Conservation (phyloP, 2,888 invertebrate species). For the Heliconius charithonia region DNA sequence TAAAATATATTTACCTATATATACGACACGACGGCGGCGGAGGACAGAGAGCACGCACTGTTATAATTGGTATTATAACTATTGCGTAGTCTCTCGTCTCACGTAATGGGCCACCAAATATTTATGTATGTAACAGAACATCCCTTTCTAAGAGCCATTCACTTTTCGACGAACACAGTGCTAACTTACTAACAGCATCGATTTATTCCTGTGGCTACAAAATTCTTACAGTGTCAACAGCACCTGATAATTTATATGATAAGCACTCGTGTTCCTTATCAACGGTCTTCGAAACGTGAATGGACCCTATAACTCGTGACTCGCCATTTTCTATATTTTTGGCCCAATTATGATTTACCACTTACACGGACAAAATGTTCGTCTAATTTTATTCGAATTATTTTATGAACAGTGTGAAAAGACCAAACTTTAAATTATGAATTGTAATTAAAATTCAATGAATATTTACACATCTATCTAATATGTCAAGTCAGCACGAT, state of each 20-base stretch:
- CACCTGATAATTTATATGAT: conserved; percentile 15
- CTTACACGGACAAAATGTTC: neutral
- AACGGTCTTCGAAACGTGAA: conserved; percentile 44
- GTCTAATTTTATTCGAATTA: neutral
- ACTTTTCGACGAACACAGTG: conserved; percentile 43
- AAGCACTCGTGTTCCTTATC: conserved; percentile 10
- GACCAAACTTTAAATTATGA: conserved; percentile 23
- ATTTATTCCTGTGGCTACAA: neutral
- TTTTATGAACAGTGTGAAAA: neutral
- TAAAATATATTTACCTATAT: conserved; percentile 6
- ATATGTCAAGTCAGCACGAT: neutral
- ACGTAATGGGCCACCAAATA: conserved; percentile 39
- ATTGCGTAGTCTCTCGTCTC: conserved; percentile 34
- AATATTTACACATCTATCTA: conserved; percentile 24
- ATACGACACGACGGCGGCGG: conserved; percentile 52
- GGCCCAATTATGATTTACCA: conserved; percentile 4
- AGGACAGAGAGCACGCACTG: conserved; percentile 60
- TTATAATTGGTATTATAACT: conserved; percentile 27
- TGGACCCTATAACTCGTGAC: conserved; percentile 44
- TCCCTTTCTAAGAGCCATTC: conserved; percentile 49
- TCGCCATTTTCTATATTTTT: conserved; percentile 32
- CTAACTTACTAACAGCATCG: conserved; percentile 7
- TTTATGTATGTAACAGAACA: conserved; percentile 49
- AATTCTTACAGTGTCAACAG: neutral
- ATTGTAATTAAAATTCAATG: neutral